Conservation (phyloP, 2,888 invertebrate species). For the Melolontha melolontha region DNA sequence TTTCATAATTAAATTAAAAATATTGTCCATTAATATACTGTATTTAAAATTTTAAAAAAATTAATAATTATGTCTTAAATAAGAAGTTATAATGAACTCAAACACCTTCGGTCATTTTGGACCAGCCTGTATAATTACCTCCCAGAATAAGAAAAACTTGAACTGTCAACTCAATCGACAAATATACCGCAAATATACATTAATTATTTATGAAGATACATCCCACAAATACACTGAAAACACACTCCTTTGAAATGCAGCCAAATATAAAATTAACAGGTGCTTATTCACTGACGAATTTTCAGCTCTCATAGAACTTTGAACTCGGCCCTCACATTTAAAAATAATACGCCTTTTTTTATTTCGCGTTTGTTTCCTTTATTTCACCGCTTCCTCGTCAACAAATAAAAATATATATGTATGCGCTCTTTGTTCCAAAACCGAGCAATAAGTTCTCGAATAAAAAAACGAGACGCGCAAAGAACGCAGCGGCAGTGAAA, state of each 20-base stretch:
- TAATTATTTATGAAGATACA: constrained; percentile 9
- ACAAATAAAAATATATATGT: neutral
- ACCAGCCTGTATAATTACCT: too few relatives aligned
- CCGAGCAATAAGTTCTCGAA: neutral
- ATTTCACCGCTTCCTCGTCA: constrained; percentile 10
- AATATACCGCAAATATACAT: too few relatives aligned
- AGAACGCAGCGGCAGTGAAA: neutral
- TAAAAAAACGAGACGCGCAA: neutral
- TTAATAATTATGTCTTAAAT: too few relatives aligned
- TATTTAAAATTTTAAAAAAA: too few relatives aligned
- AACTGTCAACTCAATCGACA: too few relatives aligned
- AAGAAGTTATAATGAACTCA: too few relatives aligned
- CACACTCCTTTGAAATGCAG: constrained; percentile 40
- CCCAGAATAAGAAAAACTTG: too few relatives aligned
- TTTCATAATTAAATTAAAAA: too few relatives aligned
- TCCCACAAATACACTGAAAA: constrained; percentile 19
- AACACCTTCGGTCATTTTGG: too few relatives aligned
- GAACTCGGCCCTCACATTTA: constrained; percentile 26
- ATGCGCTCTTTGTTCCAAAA: neutral
- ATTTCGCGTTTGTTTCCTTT: constrained; percentile 3
- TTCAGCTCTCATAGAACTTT: constrained; percentile 47
- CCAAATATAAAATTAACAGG: constrained; percentile 49
- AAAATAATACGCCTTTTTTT: constrained; percentile 23
- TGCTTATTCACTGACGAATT: constrained; percentile 45
- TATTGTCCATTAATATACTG: too few relatives aligned